Conservation (phyloP, 2,888 invertebrate genomes). For the Anodontia alba region DNA sequence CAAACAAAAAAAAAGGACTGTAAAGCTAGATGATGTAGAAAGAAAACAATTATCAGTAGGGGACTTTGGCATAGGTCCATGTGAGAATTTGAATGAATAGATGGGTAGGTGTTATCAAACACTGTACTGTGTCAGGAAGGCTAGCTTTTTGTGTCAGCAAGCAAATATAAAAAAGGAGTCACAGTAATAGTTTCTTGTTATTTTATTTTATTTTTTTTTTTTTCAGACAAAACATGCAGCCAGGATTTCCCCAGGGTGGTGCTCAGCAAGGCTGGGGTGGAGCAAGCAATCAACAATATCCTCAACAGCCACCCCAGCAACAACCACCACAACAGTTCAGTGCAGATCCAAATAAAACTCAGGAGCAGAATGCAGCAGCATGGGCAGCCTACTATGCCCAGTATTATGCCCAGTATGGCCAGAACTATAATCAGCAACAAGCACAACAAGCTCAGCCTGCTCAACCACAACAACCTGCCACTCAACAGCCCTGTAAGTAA, state of each 20-base stretch:
- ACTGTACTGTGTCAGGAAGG: too few species aligned
- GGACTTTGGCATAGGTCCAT: too few species aligned
- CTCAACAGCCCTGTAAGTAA: slow-evolving; percentile 66
- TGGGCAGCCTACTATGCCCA: slow-evolving; percentile 86
- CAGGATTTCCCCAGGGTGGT: slow-evolving; percentile 56
- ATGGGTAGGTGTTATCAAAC: too few species aligned
- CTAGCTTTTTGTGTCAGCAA: too few species aligned
- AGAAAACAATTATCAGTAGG: too few species aligned
- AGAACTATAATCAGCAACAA: slow-evolving; percentile 69
- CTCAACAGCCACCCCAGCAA: slow-evolving; percentile 62
- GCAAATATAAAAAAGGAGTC: too few species aligned
- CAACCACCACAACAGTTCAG: slow-evolving; percentile 40
- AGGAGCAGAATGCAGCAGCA: slow-evolving; percentile 85
- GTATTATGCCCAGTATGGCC: slow-evolving; percentile 83
- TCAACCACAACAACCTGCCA: slow-evolving; percentile 44
- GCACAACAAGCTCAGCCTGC: slow-evolving; percentile 74
- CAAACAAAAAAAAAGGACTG: too few species aligned
- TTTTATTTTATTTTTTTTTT: neutral
- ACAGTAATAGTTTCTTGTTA: too few species aligned
- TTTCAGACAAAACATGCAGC: slow-evolving; percentile 61
- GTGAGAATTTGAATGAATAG: too few species aligned
- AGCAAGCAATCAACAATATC: slow-evolving; percentile 62
- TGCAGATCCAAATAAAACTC: slow-evolving; percentile 56
- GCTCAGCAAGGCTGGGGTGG: slow-evolving; percentile 52
- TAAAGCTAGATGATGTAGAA: too few species aligned